phyloP scores from a whole-genome alignment of 2,113 vertebrate species.

The Tamias sibiricus region DNA sequence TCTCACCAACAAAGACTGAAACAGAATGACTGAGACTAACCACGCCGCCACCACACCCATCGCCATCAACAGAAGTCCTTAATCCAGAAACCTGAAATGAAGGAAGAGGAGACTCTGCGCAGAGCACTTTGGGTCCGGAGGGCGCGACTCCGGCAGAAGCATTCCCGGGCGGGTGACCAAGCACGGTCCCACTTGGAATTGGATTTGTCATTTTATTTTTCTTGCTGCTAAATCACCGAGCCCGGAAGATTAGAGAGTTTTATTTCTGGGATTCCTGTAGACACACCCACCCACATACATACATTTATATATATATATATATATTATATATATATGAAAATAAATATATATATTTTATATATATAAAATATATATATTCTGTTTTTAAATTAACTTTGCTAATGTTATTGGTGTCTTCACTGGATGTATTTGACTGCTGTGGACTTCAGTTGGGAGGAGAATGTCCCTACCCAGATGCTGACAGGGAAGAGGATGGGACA shows the following conservation, averaged over 20 bases:
- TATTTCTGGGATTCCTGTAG: conserved; percentile 90
- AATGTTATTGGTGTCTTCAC: conserved; percentile 92
- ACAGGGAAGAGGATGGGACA: conserved; percentile 79
- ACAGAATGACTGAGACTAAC: conserved; percentile 71
- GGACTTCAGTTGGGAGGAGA: conserved; percentile 88
- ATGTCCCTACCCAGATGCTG: conserved; percentile 72
- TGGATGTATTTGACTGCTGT: conserved; percentile 92
- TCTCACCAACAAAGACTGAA: conserved; percentile 85
- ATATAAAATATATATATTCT: conserved; percentile 86
- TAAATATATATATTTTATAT: conserved; percentile 88
- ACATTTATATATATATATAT: conserved; percentile 87
- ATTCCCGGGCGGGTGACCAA: conserved; percentile 92
- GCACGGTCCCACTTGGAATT: conserved; percentile 88
- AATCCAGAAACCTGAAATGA: conserved; percentile 92
- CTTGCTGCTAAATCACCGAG: conserved; percentile 92
- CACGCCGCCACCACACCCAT: conserved; percentile 62
- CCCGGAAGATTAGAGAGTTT: conserved; percentile 90
- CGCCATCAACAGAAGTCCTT: conserved; percentile 80
- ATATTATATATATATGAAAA: conserved; percentile 85
- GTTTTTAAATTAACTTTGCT: conserved; percentile 89
- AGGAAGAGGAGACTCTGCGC: conserved; percentile 92
- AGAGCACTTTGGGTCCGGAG: conserved; percentile 98
- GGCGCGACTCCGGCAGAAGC: conserved; percentile 92
- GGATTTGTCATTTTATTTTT: conserved; percentile 88
- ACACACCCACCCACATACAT: conserved; percentile 90